These are phyloP conservation scores for Gallinago paraguaiae DNA, from an alignment of 2,113 vertebrate species.

Conservation along the genomic window DNA sequence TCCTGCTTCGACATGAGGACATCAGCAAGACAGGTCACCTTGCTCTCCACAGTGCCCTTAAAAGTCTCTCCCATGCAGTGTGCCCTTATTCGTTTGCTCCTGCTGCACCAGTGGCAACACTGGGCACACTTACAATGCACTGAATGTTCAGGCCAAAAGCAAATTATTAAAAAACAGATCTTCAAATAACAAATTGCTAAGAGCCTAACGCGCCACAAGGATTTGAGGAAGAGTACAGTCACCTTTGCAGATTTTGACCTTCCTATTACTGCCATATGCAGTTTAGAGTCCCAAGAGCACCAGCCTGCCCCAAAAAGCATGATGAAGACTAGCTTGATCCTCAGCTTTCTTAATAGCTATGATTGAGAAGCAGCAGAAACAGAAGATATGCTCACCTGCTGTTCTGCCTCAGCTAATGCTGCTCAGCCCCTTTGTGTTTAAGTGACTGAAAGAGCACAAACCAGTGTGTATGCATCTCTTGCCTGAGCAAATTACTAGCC, in stretches of 20 bases:
- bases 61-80: neutral
- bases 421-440: neutral
- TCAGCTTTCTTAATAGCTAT: neutral
- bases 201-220: neutral
- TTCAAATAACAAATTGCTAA: neutral
- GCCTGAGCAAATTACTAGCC: neutral
- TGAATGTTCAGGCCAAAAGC: neutral
- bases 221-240: neutral
- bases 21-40: neutral
- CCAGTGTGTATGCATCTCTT: neutral
- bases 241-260: neutral
- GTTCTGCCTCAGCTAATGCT: neutral
- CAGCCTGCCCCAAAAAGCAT: neutral
- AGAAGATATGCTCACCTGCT: neutral
- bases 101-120: neutral
- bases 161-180: neutral
- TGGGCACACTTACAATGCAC: neutral
- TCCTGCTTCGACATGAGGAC: neutral
- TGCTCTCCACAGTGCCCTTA: neutral
- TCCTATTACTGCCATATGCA: accelerated
- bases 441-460: neutral
- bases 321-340: neutral
- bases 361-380: neutral
- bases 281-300: neutral
- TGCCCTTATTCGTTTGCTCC: neutral